Conservation (phyloP, 2,888 invertebrate species). For the Oscheius sp. region DNA sequence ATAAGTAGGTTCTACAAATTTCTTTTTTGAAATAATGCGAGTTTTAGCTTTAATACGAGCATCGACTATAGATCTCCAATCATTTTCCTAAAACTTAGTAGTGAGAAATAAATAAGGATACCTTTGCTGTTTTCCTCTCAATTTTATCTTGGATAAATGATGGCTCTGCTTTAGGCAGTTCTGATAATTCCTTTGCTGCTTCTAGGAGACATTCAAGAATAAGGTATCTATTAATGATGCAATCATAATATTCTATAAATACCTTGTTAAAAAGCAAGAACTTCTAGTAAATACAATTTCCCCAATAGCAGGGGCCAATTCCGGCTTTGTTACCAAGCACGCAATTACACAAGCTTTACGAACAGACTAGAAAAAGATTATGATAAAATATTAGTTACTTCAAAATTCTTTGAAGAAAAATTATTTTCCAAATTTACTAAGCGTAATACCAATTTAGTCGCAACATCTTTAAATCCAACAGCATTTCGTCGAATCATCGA, state of each 20-base stretch:
- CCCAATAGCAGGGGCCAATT: constrained; percentile 18
- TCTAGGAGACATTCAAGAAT: constrained; percentile 17
- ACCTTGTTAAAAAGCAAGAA: constrained; percentile 15
- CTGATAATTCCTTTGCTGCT: constrained; percentile 29
- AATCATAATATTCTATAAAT: not conserved
- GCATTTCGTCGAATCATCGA: constrained; percentile 26
- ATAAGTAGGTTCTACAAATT: not conserved
- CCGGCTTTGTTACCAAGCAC: constrained; percentile 24
- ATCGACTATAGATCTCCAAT: constrained; percentile 21
- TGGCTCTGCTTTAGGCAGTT: not conserved
- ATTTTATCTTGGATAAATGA: not conserved
- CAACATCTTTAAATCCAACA: constrained; percentile 23
- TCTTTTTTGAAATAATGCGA: not conserved
- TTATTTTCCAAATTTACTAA: constrained; percentile 14
- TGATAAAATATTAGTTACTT: constrained; percentile 23
- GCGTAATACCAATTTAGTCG: constrained; percentile 5
- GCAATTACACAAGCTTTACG: constrained; percentile 9
- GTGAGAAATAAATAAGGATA: too few species aligned
- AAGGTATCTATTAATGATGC: too few species aligned
- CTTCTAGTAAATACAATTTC: constrained; percentile 14
- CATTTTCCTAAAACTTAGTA: constrained; percentile 5
- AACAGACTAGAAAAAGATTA: constrained; percentile 8
- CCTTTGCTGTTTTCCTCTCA: not conserved
- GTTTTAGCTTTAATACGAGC: constrained; percentile 23
- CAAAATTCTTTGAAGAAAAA: constrained; percentile 28